Evolutionary conservation across 2,888 invertebrate genomes (phyloP).

Genomic region (Leucophenga maculata): DNA sequence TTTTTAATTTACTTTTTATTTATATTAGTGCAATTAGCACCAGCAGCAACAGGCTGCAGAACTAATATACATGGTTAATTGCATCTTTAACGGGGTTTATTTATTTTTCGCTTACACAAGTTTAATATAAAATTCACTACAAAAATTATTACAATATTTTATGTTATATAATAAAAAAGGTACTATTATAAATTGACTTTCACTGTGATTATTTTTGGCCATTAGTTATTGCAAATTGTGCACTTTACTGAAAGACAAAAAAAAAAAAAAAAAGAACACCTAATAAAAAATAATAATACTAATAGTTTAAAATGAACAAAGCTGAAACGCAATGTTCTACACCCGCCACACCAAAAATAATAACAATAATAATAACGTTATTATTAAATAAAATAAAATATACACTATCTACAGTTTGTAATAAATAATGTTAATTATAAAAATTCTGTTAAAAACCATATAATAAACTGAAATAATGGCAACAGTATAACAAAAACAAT

Average conservation of each 20-base stretch:
- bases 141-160: constrained; percentile 32
- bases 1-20: background rate
- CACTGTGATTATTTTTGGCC: background rate
- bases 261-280: background rate
- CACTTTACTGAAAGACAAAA: background rate
- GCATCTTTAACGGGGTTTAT: constrained; percentile 19
- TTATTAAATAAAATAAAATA: background rate
- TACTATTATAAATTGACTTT: constrained; percentile 29
- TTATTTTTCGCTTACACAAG: constrained; percentile 39
- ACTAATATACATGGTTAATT: constrained; percentile 33
- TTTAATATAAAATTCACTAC: constrained; percentile 47
- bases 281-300: background rate
- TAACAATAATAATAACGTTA: background rate
- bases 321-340: background rate
- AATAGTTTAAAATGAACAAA: background rate
- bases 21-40: constrained; percentile 18
- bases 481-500: constrained; percentile 56
- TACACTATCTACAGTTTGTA: background rate
- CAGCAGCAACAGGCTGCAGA: constrained; percentile 17
- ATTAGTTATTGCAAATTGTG: background rate
- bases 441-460: constrained; percentile 44
- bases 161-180: constrained; percentile 24
- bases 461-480: constrained; percentile 57
- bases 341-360: background rate
- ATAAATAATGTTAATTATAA: constrained; percentile 21